Conservation (phyloP, 2,888 invertebrate species). For the Volucella inanis region DNA sequence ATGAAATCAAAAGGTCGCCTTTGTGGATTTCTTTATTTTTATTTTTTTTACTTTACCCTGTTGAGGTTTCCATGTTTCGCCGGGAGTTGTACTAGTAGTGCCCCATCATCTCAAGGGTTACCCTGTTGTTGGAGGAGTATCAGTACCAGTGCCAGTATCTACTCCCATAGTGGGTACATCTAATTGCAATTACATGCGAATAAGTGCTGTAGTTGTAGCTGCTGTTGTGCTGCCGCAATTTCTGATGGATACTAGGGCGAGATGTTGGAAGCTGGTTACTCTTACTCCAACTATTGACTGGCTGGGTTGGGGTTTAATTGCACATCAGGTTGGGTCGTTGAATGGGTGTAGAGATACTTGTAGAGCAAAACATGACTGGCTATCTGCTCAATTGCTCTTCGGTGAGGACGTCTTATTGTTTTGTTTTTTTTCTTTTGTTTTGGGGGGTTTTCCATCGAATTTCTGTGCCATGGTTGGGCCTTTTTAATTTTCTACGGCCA, state of each 20-base stretch:
- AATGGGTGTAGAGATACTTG: conserved; percentile 61
- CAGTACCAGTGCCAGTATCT: conserved; percentile 38
- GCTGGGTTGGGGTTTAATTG: conserved; percentile 67
- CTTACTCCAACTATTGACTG: conserved; percentile 33
- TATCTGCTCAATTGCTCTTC: conserved; percentile 45
- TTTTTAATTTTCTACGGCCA: conserved; percentile 73
- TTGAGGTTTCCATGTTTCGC: conserved; percentile 46
- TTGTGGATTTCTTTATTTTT: conserved; percentile 58
- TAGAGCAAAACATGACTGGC: conserved; percentile 55
- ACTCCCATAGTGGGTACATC: conserved; percentile 58
- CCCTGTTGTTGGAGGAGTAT: neutral
- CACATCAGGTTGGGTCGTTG: conserved; percentile 73
- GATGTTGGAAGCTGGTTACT: conserved; percentile 63
- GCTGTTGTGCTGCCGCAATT: conserved; percentile 71
- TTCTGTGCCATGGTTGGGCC: conserved; percentile 45
- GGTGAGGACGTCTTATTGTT: conserved; percentile 49
- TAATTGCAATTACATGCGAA: conserved; percentile 73
- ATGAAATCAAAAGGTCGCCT: conserved; percentile 74
- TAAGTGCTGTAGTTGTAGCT: conserved; percentile 57
- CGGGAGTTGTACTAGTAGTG: conserved; percentile 37
- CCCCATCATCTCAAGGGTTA: conserved; percentile 60
- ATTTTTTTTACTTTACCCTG: neutral
- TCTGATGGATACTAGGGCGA: conserved; percentile 46
- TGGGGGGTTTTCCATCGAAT: conserved; percentile 4
- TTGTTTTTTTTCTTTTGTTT: conserved; percentile 15